A percentile compares a stretch with the other conserved stretches of the same genome.
Conservation (phyloP, 2,113 vertebrate genomes). For the Philantomba maxwellii region DNA sequence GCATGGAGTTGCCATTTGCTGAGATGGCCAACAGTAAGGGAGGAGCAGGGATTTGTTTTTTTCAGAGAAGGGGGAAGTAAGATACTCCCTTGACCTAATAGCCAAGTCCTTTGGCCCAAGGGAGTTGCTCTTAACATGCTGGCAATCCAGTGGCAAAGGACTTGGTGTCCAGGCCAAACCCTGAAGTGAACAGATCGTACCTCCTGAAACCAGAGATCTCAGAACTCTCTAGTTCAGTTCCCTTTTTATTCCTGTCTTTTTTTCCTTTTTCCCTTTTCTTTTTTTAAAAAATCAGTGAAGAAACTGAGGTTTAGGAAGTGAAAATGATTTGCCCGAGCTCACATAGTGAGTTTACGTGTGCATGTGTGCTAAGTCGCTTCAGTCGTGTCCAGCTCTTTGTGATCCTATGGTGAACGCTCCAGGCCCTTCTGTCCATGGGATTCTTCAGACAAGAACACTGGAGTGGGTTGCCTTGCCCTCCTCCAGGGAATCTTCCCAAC, state of each 20-base stretch:
- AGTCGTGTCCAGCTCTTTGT: background rate
- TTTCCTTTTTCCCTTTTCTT: background rate
- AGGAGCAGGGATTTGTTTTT: background rate
- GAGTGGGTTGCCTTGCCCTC: background rate
- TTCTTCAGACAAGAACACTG: background rate
- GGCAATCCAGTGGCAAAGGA: background rate
- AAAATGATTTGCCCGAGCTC: background rate
- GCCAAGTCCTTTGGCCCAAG: background rate
- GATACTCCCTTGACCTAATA: background rate
- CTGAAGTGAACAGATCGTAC: background rate
- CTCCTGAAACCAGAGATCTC: background rate
- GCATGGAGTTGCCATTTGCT: background rate
- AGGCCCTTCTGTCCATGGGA: background rate
- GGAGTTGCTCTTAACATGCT: background rate
- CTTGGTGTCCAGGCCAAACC: background rate
- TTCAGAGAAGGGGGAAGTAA: background rate
- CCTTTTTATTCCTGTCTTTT: background rate
- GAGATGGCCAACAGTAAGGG: background rate
- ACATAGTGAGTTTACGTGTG: accelerated
- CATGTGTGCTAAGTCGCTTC: background rate
- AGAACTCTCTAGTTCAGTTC: background rate
- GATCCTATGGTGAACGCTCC: background rate
- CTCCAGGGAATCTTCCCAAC: background rate
- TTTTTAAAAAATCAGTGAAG: background rate
- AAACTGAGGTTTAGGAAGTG: background rate